Evolutionary conservation across 2,797 vertebrate species (phyloP), one percentile per base, ranked within the genome.

Genomic region (Cyprinella venusta): DNA sequence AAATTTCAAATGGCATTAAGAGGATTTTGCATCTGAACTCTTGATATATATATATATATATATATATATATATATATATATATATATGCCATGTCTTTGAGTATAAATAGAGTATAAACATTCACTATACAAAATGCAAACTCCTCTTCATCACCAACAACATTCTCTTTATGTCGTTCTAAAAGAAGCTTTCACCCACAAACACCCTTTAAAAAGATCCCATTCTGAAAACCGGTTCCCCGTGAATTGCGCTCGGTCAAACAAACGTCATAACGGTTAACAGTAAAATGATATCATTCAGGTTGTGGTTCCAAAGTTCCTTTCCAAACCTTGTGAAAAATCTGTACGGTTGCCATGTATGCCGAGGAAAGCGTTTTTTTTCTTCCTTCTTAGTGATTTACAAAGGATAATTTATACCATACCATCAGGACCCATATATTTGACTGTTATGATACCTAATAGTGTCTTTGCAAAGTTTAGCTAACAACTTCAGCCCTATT

Each of bases 381-480:
- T 30, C 2, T 30, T 30, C 26, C 2, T 83, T 82, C 15, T 16
- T 45, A 12, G 77, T 91, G 90, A 93, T 93, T 93, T 92, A 92
- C 21, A 38, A 65, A 85, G 30, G 76, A 69, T 90, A 79, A 89
- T 91, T 89, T 89, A 65, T 69, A 87, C 83, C 40, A 80, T 88
- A 88, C 86, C 89, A 89, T 91, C 90, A 92, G 75, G 85, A 87
- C 80, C 88, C 52, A 76, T 89, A 90, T 90, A 90, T 87, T 89
- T 59, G 79, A 80, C 83, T 74, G 77, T 52, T 19, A 88, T 88
- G 89, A 90, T 87, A 87, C 70, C 33, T 82, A 88, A 84, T 21
- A 81, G 84, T 88, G 81, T 88, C 82, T 88, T 77, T 64, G 75
- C 36, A 21, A 77, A 76, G 79, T 74, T 88, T 70, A 86, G 85